phyloP scores from a whole-genome alignment of 2,113 vertebrate species.

The Platichthys stellatus region DNA sequence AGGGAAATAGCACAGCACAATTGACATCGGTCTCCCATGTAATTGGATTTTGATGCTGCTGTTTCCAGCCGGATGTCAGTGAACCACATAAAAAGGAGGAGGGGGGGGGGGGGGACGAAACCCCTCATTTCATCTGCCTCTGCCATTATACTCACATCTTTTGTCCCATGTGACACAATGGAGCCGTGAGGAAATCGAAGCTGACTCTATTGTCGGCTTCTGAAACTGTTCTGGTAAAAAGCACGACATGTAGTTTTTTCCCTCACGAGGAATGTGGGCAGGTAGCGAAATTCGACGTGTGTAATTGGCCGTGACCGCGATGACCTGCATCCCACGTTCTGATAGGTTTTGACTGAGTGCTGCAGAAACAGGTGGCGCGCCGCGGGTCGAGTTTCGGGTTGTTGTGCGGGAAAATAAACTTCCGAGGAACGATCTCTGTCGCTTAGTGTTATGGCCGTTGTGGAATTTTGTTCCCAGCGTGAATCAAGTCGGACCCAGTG shows the following conservation, averaged over 20 bases:
- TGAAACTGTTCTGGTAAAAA: not conserved
- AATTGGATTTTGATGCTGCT: conserved; percentile 61
- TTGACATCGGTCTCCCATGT: conserved; percentile 38
- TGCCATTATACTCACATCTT: conserved; percentile 38
- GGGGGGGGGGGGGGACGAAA: conserved; percentile 20
- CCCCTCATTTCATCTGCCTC: conserved; percentile 32
- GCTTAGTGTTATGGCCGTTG: conserved; percentile 14
- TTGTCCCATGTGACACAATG: conserved; percentile 58
- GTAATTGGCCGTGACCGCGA: conserved; percentile 18
- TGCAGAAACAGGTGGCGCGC: conserved; percentile 35
- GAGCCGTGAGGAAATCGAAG: conserved; percentile 57
- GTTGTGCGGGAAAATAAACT: conserved; percentile 24
- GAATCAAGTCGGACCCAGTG: conserved; percentile 9
- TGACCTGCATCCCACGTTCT: conserved; percentile 23
- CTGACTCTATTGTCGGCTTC: conserved; percentile 53
- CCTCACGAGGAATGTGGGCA: conserved; percentile 45
- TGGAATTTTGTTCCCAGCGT: conserved; percentile 39
- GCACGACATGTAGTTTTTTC: conserved; percentile 2
- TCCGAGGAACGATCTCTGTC: conserved; percentile 42
- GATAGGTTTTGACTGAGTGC: not conserved
- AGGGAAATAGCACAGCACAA: conserved; percentile 40
- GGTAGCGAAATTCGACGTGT: conserved; percentile 17
- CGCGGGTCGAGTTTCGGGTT: conserved; percentile 43
- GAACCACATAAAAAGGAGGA: conserved; percentile 29
- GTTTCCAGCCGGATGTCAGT: conserved; percentile 20